Percentiles rank a stretch among this genome's conserved stretches.
These are phyloP conservation scores for Toxotes chatareus DNA, from an alignment of 2,113 vertebrate genomes.

Conservation along the genomic window DNA sequence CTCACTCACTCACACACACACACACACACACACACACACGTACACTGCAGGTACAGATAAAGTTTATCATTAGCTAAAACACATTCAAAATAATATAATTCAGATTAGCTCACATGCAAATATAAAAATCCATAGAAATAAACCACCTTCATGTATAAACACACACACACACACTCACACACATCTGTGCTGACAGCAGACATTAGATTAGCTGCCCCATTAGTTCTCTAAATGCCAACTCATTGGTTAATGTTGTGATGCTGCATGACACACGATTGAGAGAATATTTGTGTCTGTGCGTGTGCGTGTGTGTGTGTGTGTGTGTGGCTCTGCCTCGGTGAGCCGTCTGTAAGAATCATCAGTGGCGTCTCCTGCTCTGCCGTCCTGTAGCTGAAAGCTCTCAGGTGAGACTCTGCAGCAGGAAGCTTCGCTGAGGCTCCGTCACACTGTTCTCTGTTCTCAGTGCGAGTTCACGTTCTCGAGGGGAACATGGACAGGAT, in stretches of 20 bases:
- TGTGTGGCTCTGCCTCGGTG: constrained; percentile 32
- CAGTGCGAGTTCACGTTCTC: no score
- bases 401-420: constrained; percentile 25
- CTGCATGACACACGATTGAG: constrained; percentile 29
- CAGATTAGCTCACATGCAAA: constrained; percentile 17
- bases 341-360: background rate
- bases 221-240: constrained; percentile 76
- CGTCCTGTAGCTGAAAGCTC: constrained; percentile 24
- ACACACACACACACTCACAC: background rate
- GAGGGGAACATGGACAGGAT: no score
- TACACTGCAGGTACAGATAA: constrained; percentile 9
- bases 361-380: background rate
- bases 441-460: background rate
- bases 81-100: background rate
- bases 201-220: constrained; percentile 69
- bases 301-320: constrained; percentile 25
- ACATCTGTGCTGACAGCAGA: constrained; percentile 41
- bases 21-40: background rate
- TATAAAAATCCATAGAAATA: constrained; percentile 9
- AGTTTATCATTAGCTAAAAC: background rate
- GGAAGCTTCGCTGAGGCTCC: background rate
- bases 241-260: constrained; percentile 78
- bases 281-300: constrained; percentile 11
- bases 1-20: background rate
- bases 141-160: background rate